Percentiles rank a stretch among this genome's conserved stretches.
phyloP scores from a whole-genome alignment of 1,140 invertebrate genomes.

The Heliconius eleuchia region DNA sequence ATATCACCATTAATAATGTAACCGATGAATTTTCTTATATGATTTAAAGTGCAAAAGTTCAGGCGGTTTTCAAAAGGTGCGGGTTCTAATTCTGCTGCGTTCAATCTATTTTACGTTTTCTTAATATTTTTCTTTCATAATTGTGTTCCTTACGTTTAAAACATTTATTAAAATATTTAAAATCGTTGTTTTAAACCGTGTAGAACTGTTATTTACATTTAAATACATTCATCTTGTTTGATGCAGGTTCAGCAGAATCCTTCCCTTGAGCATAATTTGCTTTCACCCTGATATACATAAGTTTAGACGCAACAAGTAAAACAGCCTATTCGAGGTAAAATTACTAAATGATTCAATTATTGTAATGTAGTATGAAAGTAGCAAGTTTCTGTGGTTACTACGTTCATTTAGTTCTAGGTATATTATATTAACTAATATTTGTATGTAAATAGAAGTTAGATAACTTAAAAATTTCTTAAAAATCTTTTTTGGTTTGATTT shows the following conservation, averaged over 20 bases:
- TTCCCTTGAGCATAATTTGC: neutral
- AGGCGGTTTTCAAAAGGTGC: too few relatives aligned
- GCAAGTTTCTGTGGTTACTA: neutral
- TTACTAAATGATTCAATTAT: neutral
- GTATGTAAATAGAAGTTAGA: too few relatives aligned
- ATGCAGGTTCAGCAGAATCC: neutral
- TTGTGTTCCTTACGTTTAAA: neutral
- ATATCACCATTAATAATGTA: too few relatives aligned
- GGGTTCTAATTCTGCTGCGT: too few relatives aligned
- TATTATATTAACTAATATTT: too few relatives aligned
- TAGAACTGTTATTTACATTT: neutral
- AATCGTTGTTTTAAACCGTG: neutral
- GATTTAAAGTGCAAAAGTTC: too few relatives aligned
- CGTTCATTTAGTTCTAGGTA: neutral
- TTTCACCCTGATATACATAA: neutral
- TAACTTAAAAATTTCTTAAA: too few relatives aligned
- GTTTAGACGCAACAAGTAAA: slow-evolving; percentile 10
- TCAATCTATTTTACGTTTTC: too few relatives aligned
- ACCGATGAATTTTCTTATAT: too few relatives aligned
- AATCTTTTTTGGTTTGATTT: neutral
- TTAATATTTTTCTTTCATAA: too few relatives aligned
- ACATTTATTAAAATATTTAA: neutral
- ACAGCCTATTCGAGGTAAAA: neutral
- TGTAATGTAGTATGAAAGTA: neutral
- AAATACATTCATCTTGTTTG: neutral